Conservation (phyloP, 35 echinoderm and acorn worm species). For the Amphiura filiformis region DNA sequence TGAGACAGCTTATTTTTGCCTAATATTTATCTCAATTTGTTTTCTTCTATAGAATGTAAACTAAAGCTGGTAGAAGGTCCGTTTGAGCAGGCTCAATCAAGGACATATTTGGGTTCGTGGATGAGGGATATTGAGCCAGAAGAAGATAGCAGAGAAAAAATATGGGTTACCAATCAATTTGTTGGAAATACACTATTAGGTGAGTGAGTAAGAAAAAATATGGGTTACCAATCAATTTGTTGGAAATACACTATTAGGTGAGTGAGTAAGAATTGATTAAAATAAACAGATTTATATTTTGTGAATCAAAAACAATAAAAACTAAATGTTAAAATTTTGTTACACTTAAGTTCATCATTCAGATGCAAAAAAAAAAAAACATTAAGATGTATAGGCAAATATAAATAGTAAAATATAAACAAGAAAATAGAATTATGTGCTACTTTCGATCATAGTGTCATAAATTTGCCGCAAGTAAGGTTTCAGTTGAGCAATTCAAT, state of each 20-base stretch:
- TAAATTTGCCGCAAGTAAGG: too few species aligned
- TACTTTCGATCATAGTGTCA: too few species aligned
- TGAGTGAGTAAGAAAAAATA: neutral
- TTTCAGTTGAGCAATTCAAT: too few species aligned
- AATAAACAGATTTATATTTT: too few species aligned
- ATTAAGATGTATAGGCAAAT: neutral
- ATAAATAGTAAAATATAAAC: too few species aligned
- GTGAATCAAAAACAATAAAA: too few species aligned
- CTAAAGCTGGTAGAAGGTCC: conserved; percentile 14
- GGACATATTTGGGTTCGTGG: conserved; percentile 30
- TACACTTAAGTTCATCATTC: too few species aligned
- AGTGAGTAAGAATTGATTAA: neutral
- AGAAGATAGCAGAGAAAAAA: conserved; percentile 8
- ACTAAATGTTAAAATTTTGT: too few species aligned
- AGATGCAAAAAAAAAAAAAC: too few species aligned
- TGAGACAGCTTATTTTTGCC: too few species aligned
- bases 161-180: conserved; percentile 53
- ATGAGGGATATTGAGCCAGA: conserved; percentile 36
- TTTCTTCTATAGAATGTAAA: conserved; percentile 23
- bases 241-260: conserved; percentile 40
- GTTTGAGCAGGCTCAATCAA: conserved; percentile 12
- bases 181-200: conserved; percentile 34
- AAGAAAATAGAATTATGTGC: too few species aligned
- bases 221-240: conserved; percentile 41
- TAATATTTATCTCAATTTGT: too few species aligned